phyloP scores from a whole-genome alignment of 2,888 invertebrate genomes.

The Phaedon cochleariae region DNA sequence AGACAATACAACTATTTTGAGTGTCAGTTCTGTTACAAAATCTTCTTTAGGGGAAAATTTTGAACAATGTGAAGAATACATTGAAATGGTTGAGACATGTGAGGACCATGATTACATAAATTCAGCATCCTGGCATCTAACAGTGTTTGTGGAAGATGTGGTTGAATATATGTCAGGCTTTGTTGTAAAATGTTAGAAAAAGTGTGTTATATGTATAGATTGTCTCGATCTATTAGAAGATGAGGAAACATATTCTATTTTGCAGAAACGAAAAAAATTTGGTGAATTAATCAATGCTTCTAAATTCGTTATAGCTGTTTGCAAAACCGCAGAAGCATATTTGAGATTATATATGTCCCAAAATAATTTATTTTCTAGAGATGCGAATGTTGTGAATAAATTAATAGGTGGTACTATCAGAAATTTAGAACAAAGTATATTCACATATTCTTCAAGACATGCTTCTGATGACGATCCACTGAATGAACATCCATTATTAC shows the following conservation, averaged over 20 bases:
- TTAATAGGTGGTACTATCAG: no score
- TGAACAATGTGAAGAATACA: background rate
- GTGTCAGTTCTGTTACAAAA: background rate
- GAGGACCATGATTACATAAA: slow-evolving; percentile 8
- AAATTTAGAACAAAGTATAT: no score
- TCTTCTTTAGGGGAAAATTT: background rate
- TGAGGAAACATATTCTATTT: background rate
- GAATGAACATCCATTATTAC: no score
- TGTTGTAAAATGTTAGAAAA: background rate
- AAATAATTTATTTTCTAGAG: background rate
- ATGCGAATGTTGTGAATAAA: background rate
- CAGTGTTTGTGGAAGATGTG: slow-evolving; percentile 7
- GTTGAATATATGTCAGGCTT: slow-evolving; percentile 4
- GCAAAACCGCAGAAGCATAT: background rate
- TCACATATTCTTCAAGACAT: no score
- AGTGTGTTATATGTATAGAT: background rate
- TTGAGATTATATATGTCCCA: background rate
- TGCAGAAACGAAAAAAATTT: background rate
- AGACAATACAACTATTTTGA: background rate
- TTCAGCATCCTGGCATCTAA: slow-evolving; percentile 8
- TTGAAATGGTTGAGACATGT: background rate
- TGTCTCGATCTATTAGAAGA: background rate
- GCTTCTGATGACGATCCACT: no score
- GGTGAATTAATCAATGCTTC: background rate
- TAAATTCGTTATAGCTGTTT: background rate